phyloP scores from a whole-genome alignment of 2,113 vertebrate species.

The Corydoras sp. region DNA sequence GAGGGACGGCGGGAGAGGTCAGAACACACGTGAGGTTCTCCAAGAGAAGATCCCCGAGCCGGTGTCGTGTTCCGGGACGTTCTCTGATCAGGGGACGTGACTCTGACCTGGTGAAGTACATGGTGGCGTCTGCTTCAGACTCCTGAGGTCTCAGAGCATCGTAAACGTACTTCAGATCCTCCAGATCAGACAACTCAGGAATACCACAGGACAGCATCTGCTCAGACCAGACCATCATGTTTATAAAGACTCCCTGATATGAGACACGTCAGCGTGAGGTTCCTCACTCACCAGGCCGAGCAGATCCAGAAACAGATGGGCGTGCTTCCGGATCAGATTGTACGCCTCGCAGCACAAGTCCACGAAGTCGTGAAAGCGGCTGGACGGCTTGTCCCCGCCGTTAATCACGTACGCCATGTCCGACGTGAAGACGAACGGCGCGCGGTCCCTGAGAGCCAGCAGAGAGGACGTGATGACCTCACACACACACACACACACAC shows the following conservation, averaged over 20 bases:
- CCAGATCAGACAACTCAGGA: conserved; percentile 87
- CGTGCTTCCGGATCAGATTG: conserved; percentile 96
- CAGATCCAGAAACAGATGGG: conserved; percentile 95
- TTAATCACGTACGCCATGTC: conserved; percentile 99
- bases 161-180: conserved; percentile 92
- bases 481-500: no score
- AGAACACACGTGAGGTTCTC: not conserved
- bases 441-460: conserved; percentile 77
- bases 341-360: conserved; percentile 97
- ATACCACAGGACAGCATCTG: conserved; percentile 97
- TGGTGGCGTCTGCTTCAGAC: conserved; percentile 88
- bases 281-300: conserved; percentile 81
- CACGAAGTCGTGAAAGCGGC: conserved; percentile 96
- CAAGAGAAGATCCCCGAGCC: no score
- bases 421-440: conserved; percentile 94
- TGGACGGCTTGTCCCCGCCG: conserved; percentile 92
- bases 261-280: no score
- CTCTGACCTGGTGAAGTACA: conserved; percentile 89
- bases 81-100: not conserved
- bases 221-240: conserved; percentile 1
- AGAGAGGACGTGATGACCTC: no score
- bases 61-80: not conserved
- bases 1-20: not conserved
- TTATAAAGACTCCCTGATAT: no score
- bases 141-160: conserved; percentile 91